phyloP scores from a whole-genome alignment of 2,888 invertebrate genomes.

The Busseola fusca region DNA sequence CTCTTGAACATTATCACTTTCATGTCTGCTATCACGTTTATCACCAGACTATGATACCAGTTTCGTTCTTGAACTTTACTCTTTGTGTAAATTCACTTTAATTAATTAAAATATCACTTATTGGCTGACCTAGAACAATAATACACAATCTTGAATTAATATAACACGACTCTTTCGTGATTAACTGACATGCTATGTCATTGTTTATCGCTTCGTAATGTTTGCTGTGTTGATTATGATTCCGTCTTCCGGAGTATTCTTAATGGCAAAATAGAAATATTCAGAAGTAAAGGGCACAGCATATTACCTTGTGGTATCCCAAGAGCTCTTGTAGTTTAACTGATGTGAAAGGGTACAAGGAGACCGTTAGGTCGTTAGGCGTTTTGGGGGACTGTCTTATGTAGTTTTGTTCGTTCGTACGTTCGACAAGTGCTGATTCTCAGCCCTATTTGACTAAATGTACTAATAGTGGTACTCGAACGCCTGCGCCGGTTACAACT shows the following conservation, averaged over 20 bases:
- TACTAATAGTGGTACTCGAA: neutral
- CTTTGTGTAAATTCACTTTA: slow-evolving; percentile 26
- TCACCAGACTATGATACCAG: slow-evolving; percentile 9
- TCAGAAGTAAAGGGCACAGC: neutral
- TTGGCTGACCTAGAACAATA: slow-evolving; percentile 51
- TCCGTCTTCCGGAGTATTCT: slow-evolving; percentile 2
- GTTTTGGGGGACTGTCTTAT: too few relatives aligned
- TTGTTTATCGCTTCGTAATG: slow-evolving; percentile 14
- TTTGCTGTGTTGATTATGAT: neutral
- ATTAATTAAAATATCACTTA: slow-evolving; percentile 36
- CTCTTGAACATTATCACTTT: slow-evolving; percentile 33
- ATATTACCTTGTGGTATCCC: slow-evolving; percentile 7
- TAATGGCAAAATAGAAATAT: neutral
- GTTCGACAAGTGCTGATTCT: too few relatives aligned
- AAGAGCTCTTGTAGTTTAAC: neutral
- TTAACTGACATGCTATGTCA: slow-evolving; percentile 9
- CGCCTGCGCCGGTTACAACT: neutral
- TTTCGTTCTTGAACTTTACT: slow-evolving; percentile 35
- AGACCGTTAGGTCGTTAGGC: neutral
- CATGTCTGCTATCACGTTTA: slow-evolving; percentile 36
- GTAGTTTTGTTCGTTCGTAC: too few relatives aligned
- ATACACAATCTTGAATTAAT: slow-evolving; percentile 36
- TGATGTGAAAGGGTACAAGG: neutral
- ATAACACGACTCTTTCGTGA: slow-evolving; percentile 10
- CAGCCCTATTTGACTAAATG: too few relatives aligned